These are phyloP conservation scores for Pyrrhosoma nymphula DNA, from an alignment of 2,888 invertebrate species.

Conservation along the genomic window DNA sequence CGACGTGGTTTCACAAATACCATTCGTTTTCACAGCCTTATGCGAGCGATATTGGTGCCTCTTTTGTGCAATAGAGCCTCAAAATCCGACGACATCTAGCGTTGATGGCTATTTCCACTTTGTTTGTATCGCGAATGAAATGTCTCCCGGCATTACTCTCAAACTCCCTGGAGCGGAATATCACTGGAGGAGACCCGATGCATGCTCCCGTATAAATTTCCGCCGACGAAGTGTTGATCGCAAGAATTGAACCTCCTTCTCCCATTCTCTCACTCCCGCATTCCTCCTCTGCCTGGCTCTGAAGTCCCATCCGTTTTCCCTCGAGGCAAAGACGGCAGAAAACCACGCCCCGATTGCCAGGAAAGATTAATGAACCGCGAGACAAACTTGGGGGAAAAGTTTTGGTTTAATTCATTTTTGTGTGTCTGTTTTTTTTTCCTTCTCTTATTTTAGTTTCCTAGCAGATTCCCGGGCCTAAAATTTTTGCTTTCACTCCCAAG, in stretches of 20 bases:
- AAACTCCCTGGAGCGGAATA: neutral
- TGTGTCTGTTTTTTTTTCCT: neutral
- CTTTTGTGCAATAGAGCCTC: too few relatives aligned
- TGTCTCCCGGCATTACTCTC: neutral
- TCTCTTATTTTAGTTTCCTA: neutral
- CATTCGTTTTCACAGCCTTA: too few relatives aligned
- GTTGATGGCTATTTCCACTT: too few relatives aligned
- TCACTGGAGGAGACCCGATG: neutral
- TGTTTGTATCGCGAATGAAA: neutral
- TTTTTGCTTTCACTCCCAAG: neutral
- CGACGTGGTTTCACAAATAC: too few relatives aligned
- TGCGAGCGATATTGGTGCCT: too few relatives aligned
- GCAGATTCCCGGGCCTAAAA: neutral
- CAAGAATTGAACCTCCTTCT: neutral
- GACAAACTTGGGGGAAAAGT: conserved; percentile 12
- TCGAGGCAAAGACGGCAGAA: neutral
- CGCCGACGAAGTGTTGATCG: neutral
- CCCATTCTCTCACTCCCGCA: neutral
- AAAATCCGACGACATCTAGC: too few relatives aligned
- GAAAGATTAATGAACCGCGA: conserved; percentile 42
- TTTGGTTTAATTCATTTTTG: conserved; percentile 21
- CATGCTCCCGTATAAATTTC: neutral
- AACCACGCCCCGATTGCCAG: conserved; percentile 38
- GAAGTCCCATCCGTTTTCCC: conserved; percentile 33
- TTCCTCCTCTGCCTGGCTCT: conserved; percentile 14